These are phyloP conservation scores for Pangasius djambal DNA, from an alignment of 2,797 vertebrate genomes.

Conservation along the genomic window DNA sequence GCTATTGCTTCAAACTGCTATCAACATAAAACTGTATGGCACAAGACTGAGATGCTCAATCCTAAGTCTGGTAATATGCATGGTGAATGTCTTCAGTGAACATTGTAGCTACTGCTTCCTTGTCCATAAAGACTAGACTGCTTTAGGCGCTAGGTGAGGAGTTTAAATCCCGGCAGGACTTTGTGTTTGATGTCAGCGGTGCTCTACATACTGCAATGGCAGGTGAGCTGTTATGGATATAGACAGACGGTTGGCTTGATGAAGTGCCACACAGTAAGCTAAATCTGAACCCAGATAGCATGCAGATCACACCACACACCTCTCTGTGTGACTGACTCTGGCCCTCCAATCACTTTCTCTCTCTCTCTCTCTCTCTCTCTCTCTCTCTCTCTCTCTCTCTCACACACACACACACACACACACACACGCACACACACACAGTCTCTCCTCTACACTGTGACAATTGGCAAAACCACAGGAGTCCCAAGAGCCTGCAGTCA, in stretches of 20 bases:
- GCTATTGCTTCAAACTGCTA: neutral
- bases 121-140: slow-evolving; percentile 18
- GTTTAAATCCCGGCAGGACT: slow-evolving; percentile 51
- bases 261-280: slow-evolving; percentile 34
- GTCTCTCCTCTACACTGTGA: slow-evolving; percentile 34
- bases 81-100: neutral
- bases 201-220: slow-evolving; percentile 34
- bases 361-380: neutral
- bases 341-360: slow-evolving; percentile 3
- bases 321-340: slow-evolving; percentile 52
- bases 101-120: neutral
- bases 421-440: slow-evolving; percentile 22
- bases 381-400: neutral
- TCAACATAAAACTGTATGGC: neutral
- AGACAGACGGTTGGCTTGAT: slow-evolving; percentile 43
- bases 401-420: slow-evolving; percentile 31
- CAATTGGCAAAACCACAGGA: slow-evolving; percentile 58
- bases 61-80: neutral
- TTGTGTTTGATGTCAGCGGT: slow-evolving; percentile 51
- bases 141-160: slow-evolving; percentile 36
- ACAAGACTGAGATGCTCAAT: neutral
- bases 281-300: slow-evolving; percentile 49
- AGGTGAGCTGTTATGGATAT: slow-evolving; percentile 48
- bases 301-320: slow-evolving; percentile 43
- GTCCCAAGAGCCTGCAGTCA: slow-evolving; percentile 41